Evolutionary conservation across 2,797 vertebrate genomes (phyloP), one percentile per base, ranked within the genome.

Genomic region (Pterois miles): DNA sequence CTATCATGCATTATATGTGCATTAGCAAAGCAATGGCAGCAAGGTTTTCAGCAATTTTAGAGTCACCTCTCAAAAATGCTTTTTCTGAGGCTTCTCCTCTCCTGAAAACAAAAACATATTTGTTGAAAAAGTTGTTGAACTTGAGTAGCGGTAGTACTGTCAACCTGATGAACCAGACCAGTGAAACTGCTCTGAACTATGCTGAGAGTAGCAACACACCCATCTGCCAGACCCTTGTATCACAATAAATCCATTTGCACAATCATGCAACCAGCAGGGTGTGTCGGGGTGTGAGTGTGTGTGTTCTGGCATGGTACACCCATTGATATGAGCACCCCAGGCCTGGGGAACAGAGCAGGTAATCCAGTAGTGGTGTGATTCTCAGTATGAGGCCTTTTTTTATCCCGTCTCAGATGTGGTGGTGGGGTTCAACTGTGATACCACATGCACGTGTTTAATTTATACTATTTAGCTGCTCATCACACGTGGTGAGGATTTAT

Each of bases 221-320:
- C 80, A 67, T 29, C 66, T 76, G 29, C 33, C 33, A 76, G 9
- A 31, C 46, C 23, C 36, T 78, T 70, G 71, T 18, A 78, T 76
- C 71, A 83, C 69, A 78, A 79, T 67, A 78, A 78, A 81, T 33
- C 60, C 65, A 69, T 88, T 85, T 86, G 59, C 76, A 87, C 76
- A 86, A 85, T 69, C 20, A 75, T 67, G 33, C 58, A 73, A n/a
- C 18, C 10, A 74, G 58, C 33, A 43, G 64, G 64, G 70, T 70
- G 71, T 80, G 50, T 40, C 2, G 31, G 12, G 20, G 6, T 68
- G 31, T 29, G 22, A 34, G 11, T 57, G 43, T 65, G 38, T 59
- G 66, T 63, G 34, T 54, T 77, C 18, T 62, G 38, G 40, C 52
- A 68, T 63, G 29, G 48, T 67, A 18, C 69, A 52, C 50, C 8